Evolutionary conservation across 2,888 invertebrate genomes (phyloP).

Genomic region (Pterostichus madidus): DNA sequence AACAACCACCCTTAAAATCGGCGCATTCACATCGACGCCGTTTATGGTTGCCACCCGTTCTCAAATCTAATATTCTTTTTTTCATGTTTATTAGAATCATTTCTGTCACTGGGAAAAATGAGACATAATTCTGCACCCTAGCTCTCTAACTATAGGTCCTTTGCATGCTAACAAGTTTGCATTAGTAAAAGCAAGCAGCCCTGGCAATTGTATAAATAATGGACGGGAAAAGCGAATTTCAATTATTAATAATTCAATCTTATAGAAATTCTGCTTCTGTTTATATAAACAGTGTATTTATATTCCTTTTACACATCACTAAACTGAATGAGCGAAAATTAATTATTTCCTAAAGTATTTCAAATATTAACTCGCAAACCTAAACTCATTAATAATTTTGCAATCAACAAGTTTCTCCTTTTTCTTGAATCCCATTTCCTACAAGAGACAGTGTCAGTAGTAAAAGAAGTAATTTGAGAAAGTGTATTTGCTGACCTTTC

Average conservation of each 20-base stretch:
- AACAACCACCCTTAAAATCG: no score
- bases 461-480: conserved; percentile 22
- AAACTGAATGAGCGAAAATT: conserved; percentile 35
- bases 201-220: no score
- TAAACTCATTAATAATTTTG: conserved; percentile 21
- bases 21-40: no score
- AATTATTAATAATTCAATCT: conserved; percentile 40
- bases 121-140: no score
- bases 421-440: conserved; percentile 24
- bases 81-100: no score
- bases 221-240: conserved; percentile 17
- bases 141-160: no score
- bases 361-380: conserved; percentile 26
- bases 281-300: conserved; percentile 40
- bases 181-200: no score
- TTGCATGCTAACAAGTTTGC: no score
- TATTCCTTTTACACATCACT: conserved; percentile 25
- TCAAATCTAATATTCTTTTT: no score
- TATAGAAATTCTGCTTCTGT: conserved; percentile 30
- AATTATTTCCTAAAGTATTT: conserved; percentile 44
- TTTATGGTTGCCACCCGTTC: no score
- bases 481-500: no score
- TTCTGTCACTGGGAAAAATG: no score
- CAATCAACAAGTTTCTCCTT: conserved; percentile 23
- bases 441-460: not conserved